Percentiles rank a stretch among this genome's conserved stretches.
Evolutionary conservation across 2,888 invertebrate genomes (phyloP).

Genomic region (Phasia obesa): DNA sequence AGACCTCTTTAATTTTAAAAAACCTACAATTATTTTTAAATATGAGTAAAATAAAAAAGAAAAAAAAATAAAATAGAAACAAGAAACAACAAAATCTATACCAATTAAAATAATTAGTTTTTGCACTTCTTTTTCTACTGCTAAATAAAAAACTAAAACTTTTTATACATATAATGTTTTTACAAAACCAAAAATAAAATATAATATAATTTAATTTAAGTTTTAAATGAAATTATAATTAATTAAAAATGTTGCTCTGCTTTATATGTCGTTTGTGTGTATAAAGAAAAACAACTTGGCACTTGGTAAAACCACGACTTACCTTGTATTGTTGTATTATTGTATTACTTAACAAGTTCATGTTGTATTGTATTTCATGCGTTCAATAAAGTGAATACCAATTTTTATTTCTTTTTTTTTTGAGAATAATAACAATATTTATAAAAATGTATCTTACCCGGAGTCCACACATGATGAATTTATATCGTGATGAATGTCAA

Average conservation of each 20-base stretch:
- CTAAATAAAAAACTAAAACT: conserved; percentile 10
- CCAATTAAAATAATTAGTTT: conserved; percentile 38
- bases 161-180: conserved; percentile 42
- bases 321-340: too few relatives aligned
- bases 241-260: conserved; percentile 34
- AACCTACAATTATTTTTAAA: conserved; percentile 34
- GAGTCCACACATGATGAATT: too few relatives aligned
- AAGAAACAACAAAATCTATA: conserved; percentile 24
- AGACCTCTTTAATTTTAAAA: too few relatives aligned
- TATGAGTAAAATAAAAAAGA: background rate
- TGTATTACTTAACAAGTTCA: too few relatives aligned
- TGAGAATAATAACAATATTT: too few relatives aligned
- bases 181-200: conserved; percentile 18
- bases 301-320: too few relatives aligned
- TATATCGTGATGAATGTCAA: too few relatives aligned
- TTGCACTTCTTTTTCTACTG: conserved; percentile 68
- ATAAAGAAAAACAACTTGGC: conserved; percentile 14
- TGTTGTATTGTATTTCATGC: too few relatives aligned
- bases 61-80: conserved; percentile 29
- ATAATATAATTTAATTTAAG: background rate
- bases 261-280: conserved; percentile 30
- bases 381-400: too few relatives aligned
- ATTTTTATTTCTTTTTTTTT: too few relatives aligned
- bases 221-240: conserved; percentile 29
- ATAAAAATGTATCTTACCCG: too few relatives aligned